A percentile compares a stretch with the other conserved stretches of the same genome.
phyloP scores from a whole-genome alignment of 2,113 vertebrate species.

The Plotosus lineatus region DNA sequence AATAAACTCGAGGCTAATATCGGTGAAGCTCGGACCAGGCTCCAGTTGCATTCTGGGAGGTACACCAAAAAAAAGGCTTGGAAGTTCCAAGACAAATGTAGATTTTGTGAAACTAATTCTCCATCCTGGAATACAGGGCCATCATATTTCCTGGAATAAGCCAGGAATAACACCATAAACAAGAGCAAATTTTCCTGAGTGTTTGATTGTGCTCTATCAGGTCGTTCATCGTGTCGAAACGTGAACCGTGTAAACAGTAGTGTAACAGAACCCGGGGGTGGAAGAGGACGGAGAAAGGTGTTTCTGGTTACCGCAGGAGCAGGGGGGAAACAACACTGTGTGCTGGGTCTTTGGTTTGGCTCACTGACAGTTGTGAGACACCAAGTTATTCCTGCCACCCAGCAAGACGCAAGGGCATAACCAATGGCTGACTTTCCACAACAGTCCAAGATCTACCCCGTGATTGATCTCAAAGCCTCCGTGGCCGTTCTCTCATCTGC shows the following conservation, averaged over 20 bases:
- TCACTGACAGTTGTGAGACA: slow-evolving; percentile 9
- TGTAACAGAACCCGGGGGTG: slow-evolving; percentile 24
- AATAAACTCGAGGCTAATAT: background rate
- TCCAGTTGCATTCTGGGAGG: background rate
- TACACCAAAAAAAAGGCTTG: background rate
- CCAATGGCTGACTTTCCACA: slow-evolving; percentile 14
- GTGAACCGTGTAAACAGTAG: slow-evolving; percentile 17
- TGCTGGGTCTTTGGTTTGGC: slow-evolving; percentile 8
- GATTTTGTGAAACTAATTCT: slow-evolving; percentile 24
- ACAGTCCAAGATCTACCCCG: background rate
- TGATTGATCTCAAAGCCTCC: background rate
- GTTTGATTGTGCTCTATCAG: slow-evolving; percentile 20
- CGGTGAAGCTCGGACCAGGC: background rate
- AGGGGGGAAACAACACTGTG: background rate
- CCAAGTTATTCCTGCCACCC: slow-evolving; percentile 14
- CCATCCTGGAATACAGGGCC: background rate
- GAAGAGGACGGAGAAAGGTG: background rate
- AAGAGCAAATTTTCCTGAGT: slow-evolving; percentile 1
- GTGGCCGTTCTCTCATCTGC: background rate
- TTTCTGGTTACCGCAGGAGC: slow-evolving; percentile 26
- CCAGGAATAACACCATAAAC: slow-evolving; percentile 14
- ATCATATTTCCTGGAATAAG: slow-evolving; percentile 11
- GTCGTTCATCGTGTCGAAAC: slow-evolving; percentile 30
- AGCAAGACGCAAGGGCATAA: background rate
- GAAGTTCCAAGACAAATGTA: slow-evolving; percentile 43